Evolutionary conservation across 2,888 invertebrate species (phyloP), one percentile per base, ranked within the genome.

Genomic region (Hirtodrosophila alboralis): DNA sequence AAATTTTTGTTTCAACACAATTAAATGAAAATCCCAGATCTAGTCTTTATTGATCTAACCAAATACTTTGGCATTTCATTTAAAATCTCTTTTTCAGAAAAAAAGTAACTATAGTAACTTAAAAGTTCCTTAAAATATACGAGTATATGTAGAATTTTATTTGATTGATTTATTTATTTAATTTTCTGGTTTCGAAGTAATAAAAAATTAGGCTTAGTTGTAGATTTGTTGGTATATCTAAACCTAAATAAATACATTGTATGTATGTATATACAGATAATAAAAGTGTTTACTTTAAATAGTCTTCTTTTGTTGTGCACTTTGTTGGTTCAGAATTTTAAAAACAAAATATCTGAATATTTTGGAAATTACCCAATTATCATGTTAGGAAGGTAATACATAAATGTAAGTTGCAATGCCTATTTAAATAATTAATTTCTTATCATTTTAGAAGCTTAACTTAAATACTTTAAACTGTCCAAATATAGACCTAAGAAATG

Each of bases 261-360:
- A 23, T 23, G 18, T 66, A 66, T 60, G 53, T 72, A 74, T 72
- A 64, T 72, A 74, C 62, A 67, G 74, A 74, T 68, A 72, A 72
- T 63, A 64, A 67, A 56, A 73, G 69, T 73, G 68, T 63, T 73
- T 74, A 61, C 53, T 49, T 68, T 73, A 68, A 73, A 73, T 49
- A 73, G 72, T 73, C 72, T 73, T 73, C 56, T 59, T 68, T 74
- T 74, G 54, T 73, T 74, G 72, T 73, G 72, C 72, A 68, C 61
- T 58, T 74, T 73, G 57, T 48, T 61, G 52, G 54, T 68, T 68
- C 63, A 72, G 75, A 58, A 62, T 67, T 63, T 59, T 16, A 16
- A 54, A 70, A 68, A 28, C 33, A 53, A 63, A 63, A 58, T 48
- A 38, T 41, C 57, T 63, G 43, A 51, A 48, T 52, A n/a, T 48